Percentiles rank a stretch among this genome's conserved stretches.
phyloP scores from a whole-genome alignment of 2,888 invertebrate genomes.

The Machimus rusticus region DNA sequence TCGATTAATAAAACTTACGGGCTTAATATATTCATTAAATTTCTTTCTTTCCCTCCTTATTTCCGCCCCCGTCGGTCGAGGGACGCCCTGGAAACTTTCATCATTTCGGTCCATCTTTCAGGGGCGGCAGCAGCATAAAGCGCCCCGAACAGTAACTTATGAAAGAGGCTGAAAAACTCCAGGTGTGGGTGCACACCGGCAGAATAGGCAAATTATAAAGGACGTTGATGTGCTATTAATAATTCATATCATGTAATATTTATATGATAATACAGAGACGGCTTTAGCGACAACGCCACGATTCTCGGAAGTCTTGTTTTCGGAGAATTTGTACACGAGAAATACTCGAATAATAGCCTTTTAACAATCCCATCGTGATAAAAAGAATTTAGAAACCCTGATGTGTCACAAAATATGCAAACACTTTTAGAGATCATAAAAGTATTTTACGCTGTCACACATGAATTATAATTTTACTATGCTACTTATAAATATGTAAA shows the following conservation, averaged over 20 bases:
- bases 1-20: conserved; percentile 40
- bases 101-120: conserved; percentile 2
- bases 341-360: not conserved
- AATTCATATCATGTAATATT: conserved; percentile 48
- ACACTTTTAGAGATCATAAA: not conserved
- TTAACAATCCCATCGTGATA: not conserved
- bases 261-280: conserved; percentile 47
- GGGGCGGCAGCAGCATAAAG: not conserved
- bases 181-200: not conserved
- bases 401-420: not conserved
- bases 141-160: not conserved
- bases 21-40: conserved; percentile 47
- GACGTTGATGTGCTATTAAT: conserved; percentile 47
- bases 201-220: conserved; percentile 44
- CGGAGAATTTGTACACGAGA: not conserved
- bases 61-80: not conserved
- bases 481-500: no score
- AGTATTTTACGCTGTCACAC: not conserved
- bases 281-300: conserved; percentile 11
- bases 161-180: not conserved
- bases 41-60: conserved; percentile 25
- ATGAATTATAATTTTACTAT: not conserved
- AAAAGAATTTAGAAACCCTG: not conserved
- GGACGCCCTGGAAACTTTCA: not conserved
- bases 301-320: not conserved